Evolutionary conservation across 2,797 vertebrate species (phyloP).

Genomic region (Scolopax bukidnonensis): DNA sequence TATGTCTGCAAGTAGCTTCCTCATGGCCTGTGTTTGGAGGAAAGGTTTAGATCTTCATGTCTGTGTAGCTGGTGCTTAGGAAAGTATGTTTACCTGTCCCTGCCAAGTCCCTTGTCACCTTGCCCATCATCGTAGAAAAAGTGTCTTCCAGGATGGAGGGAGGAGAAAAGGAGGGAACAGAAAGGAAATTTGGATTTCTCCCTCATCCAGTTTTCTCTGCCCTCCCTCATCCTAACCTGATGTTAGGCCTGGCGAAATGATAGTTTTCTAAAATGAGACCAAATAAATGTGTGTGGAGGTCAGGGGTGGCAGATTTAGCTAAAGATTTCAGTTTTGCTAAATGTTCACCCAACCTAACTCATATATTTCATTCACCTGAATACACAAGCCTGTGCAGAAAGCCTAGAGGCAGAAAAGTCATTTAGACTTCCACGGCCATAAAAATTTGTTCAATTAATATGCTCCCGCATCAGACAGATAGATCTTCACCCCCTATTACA

Average conservation of each 20-base stretch:
- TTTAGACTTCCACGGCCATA: conserved; percentile 52
- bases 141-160: background rate
- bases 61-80: background rate
- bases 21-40: fast-evolving
- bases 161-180: background rate
- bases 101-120: background rate
- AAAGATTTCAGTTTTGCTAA: conserved; percentile 64
- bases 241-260: background rate
- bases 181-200: background rate
- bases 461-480: background rate
- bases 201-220: background rate
- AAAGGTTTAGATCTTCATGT: background rate
- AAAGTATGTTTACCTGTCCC: background rate
- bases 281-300: conserved; percentile 37
- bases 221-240: background rate
- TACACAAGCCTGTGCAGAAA: conserved; percentile 5
- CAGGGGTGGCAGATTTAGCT: conserved; percentile 27
- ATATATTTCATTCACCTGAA: conserved; percentile 46
- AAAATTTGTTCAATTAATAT: conserved; percentile 62
- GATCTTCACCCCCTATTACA: background rate
- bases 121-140: background rate
- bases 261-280: background rate
- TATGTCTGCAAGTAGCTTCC: background rate
- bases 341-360: background rate
- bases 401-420: conserved; percentile 60